Base-by-base conservation (phyloP, 2,888 invertebrate genomes). In the Cheilosia soror region DNA sequence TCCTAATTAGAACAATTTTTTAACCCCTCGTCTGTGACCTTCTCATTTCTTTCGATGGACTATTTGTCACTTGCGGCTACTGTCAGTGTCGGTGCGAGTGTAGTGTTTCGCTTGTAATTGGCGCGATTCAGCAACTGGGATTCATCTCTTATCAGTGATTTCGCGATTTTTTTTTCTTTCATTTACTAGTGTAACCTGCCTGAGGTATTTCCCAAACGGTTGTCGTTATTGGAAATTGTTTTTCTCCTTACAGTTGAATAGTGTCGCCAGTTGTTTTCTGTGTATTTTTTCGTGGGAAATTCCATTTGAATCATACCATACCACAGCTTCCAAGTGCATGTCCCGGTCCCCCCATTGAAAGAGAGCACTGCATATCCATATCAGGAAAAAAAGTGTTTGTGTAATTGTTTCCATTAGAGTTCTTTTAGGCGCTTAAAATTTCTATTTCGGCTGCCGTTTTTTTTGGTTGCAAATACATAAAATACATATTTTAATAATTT, bases 1-100 rank as follows among this genome's bases (percentile, higher is more conserved):
- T 62, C n/a, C 51, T 27, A 55, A 66, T 71, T 40, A 31, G 65
- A 77, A 66, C 37, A 60, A 62, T 51, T 27, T 15, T 9, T 40
- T 42, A 63, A 31, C 47, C 57, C 51, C 51, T n/a, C 57, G 33
- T 72, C 68, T 49, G 73, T 83, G 83, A 79, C 83, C 78, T 83
- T 78, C 68, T 44, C 55, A 20, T 83, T 73, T 66, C 66, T 37
- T 37, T 37, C 15, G 33, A 15, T 47, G 25, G 33, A 63, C 9
- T 78, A 55, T 66, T 63, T 51, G 62, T 66, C 60, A 73, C 55
- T 68, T 49, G 69, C 68, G 62, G 25, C 75, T 75, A 75, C 65
- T 73, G 75, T 68, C 66, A 62, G 51, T 37, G 37, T 37, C 37
- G 2, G 11, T 37, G 37, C 37, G 37, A 37, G 37, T 37, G 37